Conservation (phyloP, 2,888 invertebrate species). For the Macroteleia sp. region DNA sequence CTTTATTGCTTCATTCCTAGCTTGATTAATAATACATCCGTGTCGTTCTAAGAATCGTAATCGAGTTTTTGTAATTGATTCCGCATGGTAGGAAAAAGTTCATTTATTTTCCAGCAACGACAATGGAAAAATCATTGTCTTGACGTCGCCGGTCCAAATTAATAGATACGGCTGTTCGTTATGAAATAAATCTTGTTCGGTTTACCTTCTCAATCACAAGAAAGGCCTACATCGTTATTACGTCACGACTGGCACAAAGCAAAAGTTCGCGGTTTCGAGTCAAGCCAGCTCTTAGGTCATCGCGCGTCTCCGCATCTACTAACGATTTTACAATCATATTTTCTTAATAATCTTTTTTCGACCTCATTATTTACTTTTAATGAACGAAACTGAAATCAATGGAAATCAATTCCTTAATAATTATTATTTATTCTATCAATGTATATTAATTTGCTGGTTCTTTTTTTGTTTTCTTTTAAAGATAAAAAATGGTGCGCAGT, state of each 20-base stretch:
- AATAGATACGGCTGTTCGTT: slow-evolving; percentile 29
- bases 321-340: slow-evolving; percentile 28
- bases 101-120: not conserved
- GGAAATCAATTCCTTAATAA: no score
- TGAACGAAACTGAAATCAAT: no score
- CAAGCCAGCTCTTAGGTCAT: slow-evolving; percentile 37
- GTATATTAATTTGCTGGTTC: no score
- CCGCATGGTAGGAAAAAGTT: not conserved
- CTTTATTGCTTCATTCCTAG: slow-evolving; percentile 5
- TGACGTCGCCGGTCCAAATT: not conserved
- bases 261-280: slow-evolving; percentile 55
- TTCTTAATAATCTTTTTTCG: no score
- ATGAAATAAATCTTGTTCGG: slow-evolving; percentile 45
- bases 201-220: slow-evolving; percentile 45
- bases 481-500: no score
- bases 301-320: slow-evolving; percentile 17
- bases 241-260: slow-evolving; percentile 48
- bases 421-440: no score
- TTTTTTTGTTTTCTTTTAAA: no score
- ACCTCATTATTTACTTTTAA: no score
- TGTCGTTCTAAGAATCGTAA: not conserved
- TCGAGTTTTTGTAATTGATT: slow-evolving; percentile 16
- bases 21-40: not conserved
- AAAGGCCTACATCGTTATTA: slow-evolving; percentile 46
- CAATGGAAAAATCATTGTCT: not conserved